Conservation (phyloP, 2,888 invertebrate genomes). For the Fragum whitleyi region DNA sequence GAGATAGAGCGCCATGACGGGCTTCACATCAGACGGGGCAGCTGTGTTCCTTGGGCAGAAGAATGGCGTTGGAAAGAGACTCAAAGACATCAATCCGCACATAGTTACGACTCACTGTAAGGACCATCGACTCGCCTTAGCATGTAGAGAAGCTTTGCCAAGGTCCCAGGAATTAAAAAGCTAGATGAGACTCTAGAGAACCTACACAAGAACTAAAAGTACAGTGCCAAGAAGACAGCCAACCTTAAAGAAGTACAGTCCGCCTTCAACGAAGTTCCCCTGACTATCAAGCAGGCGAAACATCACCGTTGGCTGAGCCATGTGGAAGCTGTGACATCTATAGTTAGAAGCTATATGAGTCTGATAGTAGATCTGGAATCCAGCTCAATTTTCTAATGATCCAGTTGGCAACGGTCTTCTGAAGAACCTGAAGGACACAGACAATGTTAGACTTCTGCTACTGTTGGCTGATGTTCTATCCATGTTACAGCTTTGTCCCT, state of each 20-base stretch:
- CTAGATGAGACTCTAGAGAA: not conserved
- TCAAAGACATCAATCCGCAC: slow-evolving; percentile 33
- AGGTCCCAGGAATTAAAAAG: slow-evolving; percentile 6
- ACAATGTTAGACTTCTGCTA: slow-evolving; percentile 34
- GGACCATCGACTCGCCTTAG: slow-evolving; percentile 48
- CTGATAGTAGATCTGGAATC: slow-evolving; percentile 55
- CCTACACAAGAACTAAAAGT: not conserved
- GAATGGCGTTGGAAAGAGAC: slow-evolving; percentile 32
- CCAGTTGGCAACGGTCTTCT: slow-evolving; percentile 54
- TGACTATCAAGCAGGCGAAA: slow-evolving; percentile 58
- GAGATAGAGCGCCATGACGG: slow-evolving; percentile 25
- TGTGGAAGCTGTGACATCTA: slow-evolving; percentile 47
- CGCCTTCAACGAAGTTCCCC: slow-evolving; percentile 44
- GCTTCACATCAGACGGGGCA: slow-evolving; percentile 52
- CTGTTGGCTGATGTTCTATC: slow-evolving; percentile 57
- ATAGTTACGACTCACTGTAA: slow-evolving; percentile 44
- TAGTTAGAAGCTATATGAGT: slow-evolving; percentile 40
- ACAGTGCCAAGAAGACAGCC: slow-evolving; percentile 27
- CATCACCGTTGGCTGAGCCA: slow-evolving; percentile 62
- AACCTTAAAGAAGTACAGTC: slow-evolving; percentile 51
- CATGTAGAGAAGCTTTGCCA: slow-evolving; percentile 43
- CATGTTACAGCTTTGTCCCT: slow-evolving; percentile 42
- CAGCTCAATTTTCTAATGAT: slow-evolving; percentile 12
- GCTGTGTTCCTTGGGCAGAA: slow-evolving; percentile 48
- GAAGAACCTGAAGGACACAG: slow-evolving; percentile 51